phyloP scores from a whole-genome alignment of 2,888 invertebrate species.

The Cybosia mesomella region DNA sequence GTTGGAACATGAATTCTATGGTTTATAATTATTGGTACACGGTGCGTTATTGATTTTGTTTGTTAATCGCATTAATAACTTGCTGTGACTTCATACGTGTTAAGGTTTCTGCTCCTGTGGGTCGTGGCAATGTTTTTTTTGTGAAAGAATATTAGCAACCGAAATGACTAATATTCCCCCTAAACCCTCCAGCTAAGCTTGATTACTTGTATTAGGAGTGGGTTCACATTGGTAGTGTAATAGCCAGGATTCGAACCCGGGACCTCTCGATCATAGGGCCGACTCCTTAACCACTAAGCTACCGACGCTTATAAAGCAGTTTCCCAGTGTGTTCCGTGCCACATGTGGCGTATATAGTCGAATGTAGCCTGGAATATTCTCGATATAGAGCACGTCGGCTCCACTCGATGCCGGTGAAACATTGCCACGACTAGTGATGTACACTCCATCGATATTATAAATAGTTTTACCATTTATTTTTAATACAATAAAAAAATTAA shows the following conservation, averaged over 20 bases:
- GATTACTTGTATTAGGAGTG: too few species aligned
- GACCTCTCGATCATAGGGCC: too few species aligned
- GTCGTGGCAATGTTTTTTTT: too few species aligned
- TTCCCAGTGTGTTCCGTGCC: constrained; percentile 20
- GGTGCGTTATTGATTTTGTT: constrained; percentile 13
- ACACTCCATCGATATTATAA: constrained; percentile 49
- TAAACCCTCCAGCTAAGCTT: too few species aligned
- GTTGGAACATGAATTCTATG: constrained; percentile 34
- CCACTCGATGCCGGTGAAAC: constrained; percentile 79
- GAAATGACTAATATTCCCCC: too few species aligned
- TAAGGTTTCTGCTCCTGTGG: not conserved
- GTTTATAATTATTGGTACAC: constrained; percentile 16
- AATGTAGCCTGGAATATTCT: constrained; percentile 60
- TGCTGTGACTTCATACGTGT: not conserved
- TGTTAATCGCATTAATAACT: not conserved
- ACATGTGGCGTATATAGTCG: constrained; percentile 20
- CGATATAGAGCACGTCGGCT: constrained; percentile 76
- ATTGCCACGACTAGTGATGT: constrained; percentile 58
- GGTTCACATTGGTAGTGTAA: too few species aligned
- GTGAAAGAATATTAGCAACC: too few species aligned
- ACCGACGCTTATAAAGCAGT: not conserved
- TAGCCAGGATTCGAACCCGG: too few species aligned
- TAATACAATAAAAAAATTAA: not conserved
- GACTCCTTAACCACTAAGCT: too few species aligned
- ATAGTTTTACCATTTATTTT: not conserved